Evolutionary conservation across 2,797 vertebrate species (phyloP).

Genomic region (Paguma larvata): DNA sequence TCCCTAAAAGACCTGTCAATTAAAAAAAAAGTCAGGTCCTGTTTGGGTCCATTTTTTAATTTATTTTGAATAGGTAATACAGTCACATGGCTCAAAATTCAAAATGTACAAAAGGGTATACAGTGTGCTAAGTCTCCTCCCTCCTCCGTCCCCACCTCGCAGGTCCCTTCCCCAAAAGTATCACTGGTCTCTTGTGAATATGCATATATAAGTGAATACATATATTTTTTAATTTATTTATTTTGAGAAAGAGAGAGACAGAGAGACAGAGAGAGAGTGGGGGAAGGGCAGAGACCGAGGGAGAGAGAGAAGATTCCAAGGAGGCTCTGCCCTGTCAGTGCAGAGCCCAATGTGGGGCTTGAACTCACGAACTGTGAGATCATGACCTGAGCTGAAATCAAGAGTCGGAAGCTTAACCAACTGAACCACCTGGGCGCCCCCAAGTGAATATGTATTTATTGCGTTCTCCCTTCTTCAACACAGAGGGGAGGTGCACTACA

Average conservation of each 20-base stretch:
- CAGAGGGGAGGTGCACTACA: not conserved
- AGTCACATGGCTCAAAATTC: conserved; percentile 23
- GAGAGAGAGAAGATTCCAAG: too few relatives aligned
- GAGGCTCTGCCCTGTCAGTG: too few relatives aligned
- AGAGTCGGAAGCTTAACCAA: too few relatives aligned
- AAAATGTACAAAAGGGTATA: not conserved
- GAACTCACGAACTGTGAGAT: too few relatives aligned
- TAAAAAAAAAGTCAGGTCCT: not conserved
- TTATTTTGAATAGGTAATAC: conserved; percentile 54
- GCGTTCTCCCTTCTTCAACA: not conserved
- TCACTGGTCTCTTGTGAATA: conserved; percentile 3
- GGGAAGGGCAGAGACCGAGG: too few relatives aligned
- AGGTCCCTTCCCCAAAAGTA: not conserved
- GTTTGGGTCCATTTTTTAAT: conserved; percentile 4
- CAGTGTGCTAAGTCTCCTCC: not conserved
- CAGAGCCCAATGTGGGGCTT: too few relatives aligned
- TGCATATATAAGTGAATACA: not conserved
- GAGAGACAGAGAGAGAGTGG: too few relatives aligned
- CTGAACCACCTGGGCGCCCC: too few relatives aligned
- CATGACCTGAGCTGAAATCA: too few relatives aligned
- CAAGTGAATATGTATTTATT: not conserved
- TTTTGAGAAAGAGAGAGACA: too few relatives aligned
- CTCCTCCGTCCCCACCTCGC: not conserved
- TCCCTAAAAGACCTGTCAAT: not conserved
- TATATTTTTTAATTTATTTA: too few relatives aligned